Conservation (phyloP, 2,113 vertebrate species). For the Zapornia atra region DNA sequence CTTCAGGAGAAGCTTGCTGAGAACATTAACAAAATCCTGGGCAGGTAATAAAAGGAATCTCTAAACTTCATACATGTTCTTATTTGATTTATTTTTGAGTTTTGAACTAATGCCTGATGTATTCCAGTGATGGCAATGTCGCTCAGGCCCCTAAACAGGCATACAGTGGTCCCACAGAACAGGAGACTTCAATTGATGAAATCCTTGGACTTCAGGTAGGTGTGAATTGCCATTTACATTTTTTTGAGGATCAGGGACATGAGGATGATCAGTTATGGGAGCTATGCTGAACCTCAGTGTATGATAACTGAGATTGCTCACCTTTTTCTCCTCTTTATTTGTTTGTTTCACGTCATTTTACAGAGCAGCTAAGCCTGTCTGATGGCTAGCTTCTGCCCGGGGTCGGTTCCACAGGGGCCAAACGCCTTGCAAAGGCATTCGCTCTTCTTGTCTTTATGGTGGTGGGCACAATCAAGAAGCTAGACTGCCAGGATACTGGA, state of each 20-base stretch:
- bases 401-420: background rate
- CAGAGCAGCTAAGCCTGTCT: background rate
- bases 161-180: constrained; percentile 80
- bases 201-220: constrained; percentile 93
- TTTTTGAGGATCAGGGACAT: background rate
- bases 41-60: constrained; percentile 81
- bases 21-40: constrained; percentile 98
- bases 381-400: background rate
- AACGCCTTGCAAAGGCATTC: background rate
- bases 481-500: background rate
- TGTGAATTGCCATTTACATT: background rate
- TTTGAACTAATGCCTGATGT: constrained; percentile 4
- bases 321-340: background rate
- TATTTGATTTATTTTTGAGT: background rate
- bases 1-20: constrained; percentile 98
- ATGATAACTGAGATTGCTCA: background rate
- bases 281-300: background rate
- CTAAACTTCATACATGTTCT: background rate
- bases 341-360: background rate
- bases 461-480: background rate
- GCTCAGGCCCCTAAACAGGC: constrained; percentile 84
- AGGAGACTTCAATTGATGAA: constrained; percentile 95
- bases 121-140: constrained; percentile 82
- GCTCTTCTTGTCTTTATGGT: background rate
- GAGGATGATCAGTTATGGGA: background rate